Evolutionary conservation across 2,113 vertebrate species (phyloP), one percentile per base, ranked within the genome.

Genomic region (Prionailurus viverrinus): DNA sequence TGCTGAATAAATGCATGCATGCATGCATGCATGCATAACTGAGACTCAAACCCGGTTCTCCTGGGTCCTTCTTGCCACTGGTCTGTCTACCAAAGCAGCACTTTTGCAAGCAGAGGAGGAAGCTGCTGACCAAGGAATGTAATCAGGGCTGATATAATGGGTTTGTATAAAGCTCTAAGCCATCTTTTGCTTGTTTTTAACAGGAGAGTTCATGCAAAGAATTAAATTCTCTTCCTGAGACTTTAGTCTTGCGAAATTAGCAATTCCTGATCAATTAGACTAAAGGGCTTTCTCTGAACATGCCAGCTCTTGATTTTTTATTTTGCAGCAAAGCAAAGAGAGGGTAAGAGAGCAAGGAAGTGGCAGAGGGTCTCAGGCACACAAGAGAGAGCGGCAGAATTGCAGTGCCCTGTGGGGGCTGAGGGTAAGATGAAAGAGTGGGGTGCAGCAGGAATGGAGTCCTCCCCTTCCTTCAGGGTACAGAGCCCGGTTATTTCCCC

Each of bases 191-290:
- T 93, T 91, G 23, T 73, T 29, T 61, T 91, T 93, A 74, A 90
- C 9, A 84, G 48, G 66, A 58, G n/a, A 68, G 31, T 82, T 78
- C 31, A 21, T 83, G 21, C 61, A 65, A 89, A 68, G 90, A 93
- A 81, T 95, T 74, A 83, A 68, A 27, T 89, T 93, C 61, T 94
- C n/a, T 95, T 95, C 39, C 78, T 0, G 10, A 71, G 85, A 83
- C 16, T 65, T 85, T 16, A 39, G 82, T 89, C 95, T 95, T 92
- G 86, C 96, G 93, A 48, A 95, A 87, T 78, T 68, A 92, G 94
- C 61, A 93, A 76, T 96, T 91, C 92, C 78, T 53, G 23, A 96
- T 92, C 95, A 86, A 76, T 97, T 93, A 97, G 89, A 87, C 73
- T 65, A 73, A 79, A 86, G 73, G 8, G n/a, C 23, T 97, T 91